Base-by-base conservation (phyloP, 2,113 vertebrate genomes). In the Kobus ellipsiprymnus region DNA sequence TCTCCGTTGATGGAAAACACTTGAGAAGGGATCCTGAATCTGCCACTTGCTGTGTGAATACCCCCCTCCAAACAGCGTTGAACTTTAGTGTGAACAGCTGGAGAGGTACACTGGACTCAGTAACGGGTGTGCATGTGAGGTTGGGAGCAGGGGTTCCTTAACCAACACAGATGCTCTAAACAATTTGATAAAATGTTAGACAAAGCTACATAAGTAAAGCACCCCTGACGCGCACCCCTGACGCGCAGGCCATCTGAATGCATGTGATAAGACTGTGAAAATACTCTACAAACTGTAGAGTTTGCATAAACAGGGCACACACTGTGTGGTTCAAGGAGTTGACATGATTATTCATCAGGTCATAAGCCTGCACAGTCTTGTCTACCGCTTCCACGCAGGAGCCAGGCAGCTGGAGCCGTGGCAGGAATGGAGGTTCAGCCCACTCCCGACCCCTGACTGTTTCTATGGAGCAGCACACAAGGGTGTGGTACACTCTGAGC, bases 291-390 rank as follows among this genome's bases (percentile, higher is more conserved):
- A 21, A 27, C 86, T 62, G 33, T 7, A 14, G 50, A 78, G n/a
- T 55, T 46, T 9, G 3, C 5, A 3, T 15, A 6, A 5, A 50
- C 54, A 55, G 30, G 46, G 36, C 21, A 78, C 9, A 1, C 2
- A 1, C 14, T 4, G 8, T 30, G 2, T 6, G 0, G 10, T 14
- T 7, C 0, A 0, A 88, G 57, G 44, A 13, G n/a, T 0, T 55
- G 25, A 17, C 0, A 1, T 84, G 46, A 64, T 44, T 33, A 25
- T 48, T 30, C 57, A 33, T 67, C 59, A 6, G 44, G n/a, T 90
- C 90, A 57, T 27, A 14, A 11, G 6, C 60, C 48, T 4, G 23
- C 2, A 29, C 6, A 25, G 33, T 40, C n/a, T 16, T 16, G 11
- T 59, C 33, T 9, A 74, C 54, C 6, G 25, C 27, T 57, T n/a